These are phyloP conservation scores for Stichodactyla helianthus DNA, from an alignment of 64 coral and sea anemone genomes.

Conservation along the genomic window DNA sequence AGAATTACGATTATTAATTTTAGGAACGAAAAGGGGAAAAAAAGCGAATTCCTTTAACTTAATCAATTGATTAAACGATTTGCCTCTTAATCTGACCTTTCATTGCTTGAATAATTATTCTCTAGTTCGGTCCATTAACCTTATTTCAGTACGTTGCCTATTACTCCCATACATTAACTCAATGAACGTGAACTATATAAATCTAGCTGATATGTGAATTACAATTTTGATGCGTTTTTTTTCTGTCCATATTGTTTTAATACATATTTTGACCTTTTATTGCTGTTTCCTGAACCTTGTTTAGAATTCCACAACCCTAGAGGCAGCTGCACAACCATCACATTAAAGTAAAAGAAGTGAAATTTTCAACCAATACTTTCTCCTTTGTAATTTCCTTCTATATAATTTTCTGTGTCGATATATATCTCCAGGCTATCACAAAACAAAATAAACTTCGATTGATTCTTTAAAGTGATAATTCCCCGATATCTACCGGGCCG, in stretches of 20 bases:
- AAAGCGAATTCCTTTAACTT: background rate
- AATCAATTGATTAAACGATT: conserved; percentile 1
- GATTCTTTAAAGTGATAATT: background rate
- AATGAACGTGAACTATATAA: no score
- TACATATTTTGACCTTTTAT: background rate
- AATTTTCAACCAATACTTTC: background rate
- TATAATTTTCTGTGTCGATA: no score
- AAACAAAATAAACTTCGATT: background rate
- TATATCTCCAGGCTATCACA: background rate
- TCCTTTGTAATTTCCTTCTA: background rate
- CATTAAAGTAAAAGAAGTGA: background rate
- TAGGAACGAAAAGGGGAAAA: background rate
- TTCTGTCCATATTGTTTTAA: background rate
- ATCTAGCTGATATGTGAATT: no score
- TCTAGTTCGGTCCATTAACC: background rate
- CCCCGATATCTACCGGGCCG: background rate
- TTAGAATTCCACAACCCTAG: background rate
- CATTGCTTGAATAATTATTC: background rate
- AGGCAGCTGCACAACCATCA: background rate
- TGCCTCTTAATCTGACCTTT: background rate
- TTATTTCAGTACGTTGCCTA: background rate
- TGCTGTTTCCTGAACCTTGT: background rate
- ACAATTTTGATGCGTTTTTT: background rate
- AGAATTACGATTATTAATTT: background rate
- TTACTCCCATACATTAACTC: background rate